Percentiles rank a stretch among this genome's conserved stretches.
phyloP scores from a whole-genome alignment of 2,797 vertebrate genomes.

The Passerculus sandwichensis region DNA sequence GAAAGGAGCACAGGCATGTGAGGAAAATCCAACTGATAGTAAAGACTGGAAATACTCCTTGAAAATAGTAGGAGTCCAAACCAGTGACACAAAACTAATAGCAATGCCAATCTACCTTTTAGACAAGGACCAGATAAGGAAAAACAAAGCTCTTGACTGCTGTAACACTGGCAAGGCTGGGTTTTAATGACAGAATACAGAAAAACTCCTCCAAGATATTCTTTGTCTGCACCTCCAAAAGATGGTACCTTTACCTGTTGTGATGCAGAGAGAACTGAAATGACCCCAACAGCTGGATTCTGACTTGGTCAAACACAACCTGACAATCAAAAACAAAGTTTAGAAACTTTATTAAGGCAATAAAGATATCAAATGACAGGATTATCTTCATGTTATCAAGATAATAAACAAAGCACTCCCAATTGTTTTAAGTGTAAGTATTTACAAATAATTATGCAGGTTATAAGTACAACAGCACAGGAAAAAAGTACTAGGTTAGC shows the following conservation, averaged over 20 bases:
- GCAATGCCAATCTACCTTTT: neutral
- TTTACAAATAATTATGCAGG: neutral
- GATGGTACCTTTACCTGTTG: neutral
- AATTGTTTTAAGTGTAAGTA: neutral
- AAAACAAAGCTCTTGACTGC: neutral
- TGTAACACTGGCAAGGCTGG: neutral
- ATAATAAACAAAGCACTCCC: neutral
- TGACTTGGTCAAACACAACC: neutral
- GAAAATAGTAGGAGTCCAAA: neutral
- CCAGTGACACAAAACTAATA: neutral
- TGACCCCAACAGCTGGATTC: neutral
- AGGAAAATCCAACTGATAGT: neutral
- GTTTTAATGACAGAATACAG: neutral
- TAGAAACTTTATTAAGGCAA: neutral
- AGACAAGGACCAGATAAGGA: neutral
- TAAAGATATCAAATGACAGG: neutral
- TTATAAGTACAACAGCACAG: neutral
- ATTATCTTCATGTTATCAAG: neutral
- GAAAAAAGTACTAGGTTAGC: neutral
- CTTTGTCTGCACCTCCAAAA: neutral
- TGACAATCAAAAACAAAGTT: neutral
- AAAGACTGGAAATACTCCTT: neutral
- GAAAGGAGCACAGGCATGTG: neutral
- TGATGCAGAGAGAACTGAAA: neutral
- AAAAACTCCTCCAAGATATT: neutral